A percentile compares a stretch with the other conserved stretches of the same genome.
These are phyloP conservation scores for Venusia cambrica DNA, from an alignment of 2,888 invertebrate species.

Conservation along the genomic window DNA sequence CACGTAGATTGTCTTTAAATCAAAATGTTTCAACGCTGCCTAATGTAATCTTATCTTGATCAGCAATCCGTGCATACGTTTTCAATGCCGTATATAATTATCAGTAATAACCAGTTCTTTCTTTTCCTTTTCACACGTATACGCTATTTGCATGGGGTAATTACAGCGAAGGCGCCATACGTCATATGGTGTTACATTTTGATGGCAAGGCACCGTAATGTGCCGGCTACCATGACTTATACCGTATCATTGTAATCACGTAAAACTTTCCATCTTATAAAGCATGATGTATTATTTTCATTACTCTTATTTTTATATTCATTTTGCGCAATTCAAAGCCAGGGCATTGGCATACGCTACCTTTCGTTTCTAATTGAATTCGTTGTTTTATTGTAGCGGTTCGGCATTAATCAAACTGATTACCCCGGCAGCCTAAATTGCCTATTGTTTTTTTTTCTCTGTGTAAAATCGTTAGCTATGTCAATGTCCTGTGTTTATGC, in stretches of 20 bases:
- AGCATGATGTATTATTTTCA: slow-evolving; percentile 79
- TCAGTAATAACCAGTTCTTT: slow-evolving; percentile 75
- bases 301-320: slow-evolving; percentile 73
- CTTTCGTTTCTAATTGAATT: slow-evolving; percentile 77
- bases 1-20: slow-evolving; percentile 74
- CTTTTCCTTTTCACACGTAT: slow-evolving; percentile 78
- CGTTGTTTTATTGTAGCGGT: slow-evolving; percentile 75
- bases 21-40: slow-evolving; percentile 80
- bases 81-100: slow-evolving; percentile 75
- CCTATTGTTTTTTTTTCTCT: slow-evolving; percentile 74
- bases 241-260: slow-evolving; percentile 68
- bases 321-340: slow-evolving; percentile 85
- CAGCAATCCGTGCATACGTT: slow-evolving; percentile 71
- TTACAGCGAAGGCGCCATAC: slow-evolving; percentile 70
- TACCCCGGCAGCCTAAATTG: slow-evolving; percentile 75
- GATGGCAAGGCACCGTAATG: slow-evolving; percentile 67
- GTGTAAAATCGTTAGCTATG: slow-evolving; percentile 75
- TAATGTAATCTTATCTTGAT: slow-evolving; percentile 75
- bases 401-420: slow-evolving; percentile 79
- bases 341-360: slow-evolving; percentile 93
- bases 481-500: slow-evolving; percentile 86
- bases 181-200: slow-evolving; percentile 70
- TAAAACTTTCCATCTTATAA: slow-evolving; percentile 76
- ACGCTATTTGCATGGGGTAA: slow-evolving; percentile 77
- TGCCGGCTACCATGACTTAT: slow-evolving; percentile 63